Conservation (phyloP, 1,140 invertebrate genomes). For the Tribolium castaneum region DNA sequence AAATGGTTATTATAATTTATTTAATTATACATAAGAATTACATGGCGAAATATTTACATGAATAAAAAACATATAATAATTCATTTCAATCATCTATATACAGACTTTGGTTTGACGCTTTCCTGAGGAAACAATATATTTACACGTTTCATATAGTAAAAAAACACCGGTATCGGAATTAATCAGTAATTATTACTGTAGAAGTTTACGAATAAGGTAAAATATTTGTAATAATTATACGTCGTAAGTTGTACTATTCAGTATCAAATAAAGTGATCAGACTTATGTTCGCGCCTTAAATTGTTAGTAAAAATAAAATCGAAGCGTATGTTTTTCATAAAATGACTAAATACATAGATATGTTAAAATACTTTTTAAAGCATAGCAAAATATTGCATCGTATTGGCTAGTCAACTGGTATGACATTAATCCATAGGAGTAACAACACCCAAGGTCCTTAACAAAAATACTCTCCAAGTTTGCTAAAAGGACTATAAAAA, state of each 20-base stretch:
- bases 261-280: conserved; percentile 33
- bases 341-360: conserved; percentile 37
- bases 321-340: conserved; percentile 37
- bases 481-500: conserved; percentile 28
- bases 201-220: conserved; percentile 28
- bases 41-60: conserved; percentile 53
- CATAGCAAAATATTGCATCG: conserved; percentile 38
- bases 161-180: conserved; percentile 28
- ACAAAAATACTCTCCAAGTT: conserved; percentile 13
- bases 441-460: conserved; percentile 12
- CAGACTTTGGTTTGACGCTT: conserved; percentile 52
- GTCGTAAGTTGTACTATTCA: conserved; percentile 36
- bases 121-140: conserved; percentile 52
- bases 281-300: conserved; percentile 30
- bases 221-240: conserved; percentile 28
- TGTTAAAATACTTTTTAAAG: conserved; percentile 40
- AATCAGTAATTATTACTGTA: conserved; percentile 36
- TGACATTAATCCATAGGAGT: conserved; percentile 27
- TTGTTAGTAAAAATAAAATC: conserved; percentile 36
- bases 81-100: conserved; percentile 50
- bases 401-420: conserved; percentile 26
- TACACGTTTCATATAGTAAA: conserved; percentile 31
- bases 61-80: conserved; percentile 54
- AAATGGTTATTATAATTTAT: conserved; percentile 46
- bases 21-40: conserved; percentile 52